Conservation (phyloP, 2,797 vertebrate species). For the Gallinago stenura region DNA sequence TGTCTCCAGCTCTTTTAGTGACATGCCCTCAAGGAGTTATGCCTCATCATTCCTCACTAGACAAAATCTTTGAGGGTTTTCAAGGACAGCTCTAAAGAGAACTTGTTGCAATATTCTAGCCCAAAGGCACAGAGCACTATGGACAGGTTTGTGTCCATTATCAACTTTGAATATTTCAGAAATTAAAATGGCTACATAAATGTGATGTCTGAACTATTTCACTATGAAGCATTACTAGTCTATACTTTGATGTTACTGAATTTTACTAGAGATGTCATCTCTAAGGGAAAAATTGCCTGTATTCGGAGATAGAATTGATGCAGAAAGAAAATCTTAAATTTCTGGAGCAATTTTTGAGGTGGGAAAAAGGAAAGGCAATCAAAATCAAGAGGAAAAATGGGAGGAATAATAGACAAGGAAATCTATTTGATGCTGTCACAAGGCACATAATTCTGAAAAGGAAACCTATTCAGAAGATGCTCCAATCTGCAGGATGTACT, state of each 20-base stretch:
- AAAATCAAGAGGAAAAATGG: background rate
- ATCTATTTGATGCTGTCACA: background rate
- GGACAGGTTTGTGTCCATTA: background rate
- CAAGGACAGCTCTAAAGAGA: conserved; percentile 41
- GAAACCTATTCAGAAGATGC: background rate
- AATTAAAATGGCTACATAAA: conserved; percentile 28
- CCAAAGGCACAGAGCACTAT: background rate
- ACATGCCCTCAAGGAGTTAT: background rate
- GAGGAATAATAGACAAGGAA: background rate
- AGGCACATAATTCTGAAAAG: background rate
- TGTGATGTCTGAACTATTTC: background rate
- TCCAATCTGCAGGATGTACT: background rate
- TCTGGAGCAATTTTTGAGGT: background rate
- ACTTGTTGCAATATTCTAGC: background rate
- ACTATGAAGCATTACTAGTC: background rate
- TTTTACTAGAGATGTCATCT: background rate
- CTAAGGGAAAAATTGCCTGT: background rate
- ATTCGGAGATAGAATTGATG: background rate
- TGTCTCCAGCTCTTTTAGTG: background rate
- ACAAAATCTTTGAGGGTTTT: conserved; percentile 41
- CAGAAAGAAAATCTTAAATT: background rate
- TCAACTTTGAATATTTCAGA: conserved; percentile 33
- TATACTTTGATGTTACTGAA: background rate
- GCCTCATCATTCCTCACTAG: conserved; percentile 1
- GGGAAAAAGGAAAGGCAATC: background rate